Base-by-base conservation (phyloP, 2,113 vertebrate species). In the Myiopsitta monachus region DNA sequence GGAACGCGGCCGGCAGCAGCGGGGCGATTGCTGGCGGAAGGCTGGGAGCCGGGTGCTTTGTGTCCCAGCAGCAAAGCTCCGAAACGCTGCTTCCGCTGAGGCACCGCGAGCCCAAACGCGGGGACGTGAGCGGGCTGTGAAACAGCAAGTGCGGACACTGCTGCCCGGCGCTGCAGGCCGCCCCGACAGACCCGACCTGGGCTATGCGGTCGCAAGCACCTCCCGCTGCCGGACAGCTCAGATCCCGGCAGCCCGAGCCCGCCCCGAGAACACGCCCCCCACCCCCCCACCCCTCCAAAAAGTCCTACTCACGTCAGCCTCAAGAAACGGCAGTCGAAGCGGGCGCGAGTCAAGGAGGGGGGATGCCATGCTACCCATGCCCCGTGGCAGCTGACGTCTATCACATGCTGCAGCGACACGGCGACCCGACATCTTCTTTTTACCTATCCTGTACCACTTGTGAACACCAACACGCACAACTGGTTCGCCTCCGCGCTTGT, bases 401-500 rank as follows among this genome's bases (percentile, higher is more conserved):
- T 97, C 96, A 72, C 96, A 97, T 1, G 89, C 94, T 7, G 95
- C 94, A 44, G 95, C 91, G 14, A 97, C 86, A 31, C 96, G 96
- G 26, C 96, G 97, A 94, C 95, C 95, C 43, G 97, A 96, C 97
- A 97, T 97, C 95, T 93, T 97, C 95, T 96, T 96, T 91, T 96
- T 96, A 44, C 96, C 96, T 96, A 96, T 96, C 80, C 92, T 96
- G 94, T 83, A 93, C 21, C 66, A 1, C 89, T 88, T 87, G 91
- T 72, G 79, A 95, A 88, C 90, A 92, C 96, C 94, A 64, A 74
- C 94, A 84, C 95, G 87, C 55, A 88, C 83, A 94, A 94, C 15
- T 4, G 81, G 80, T 14, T 57, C 39, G 51, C 92, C 77, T 81
- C 41, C 66, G 88, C 93, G 21, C 88, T 87, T 67, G 75, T 94